phyloP scores from a whole-genome alignment of 2,888 invertebrate species.

The Teleiodes luculella region DNA sequence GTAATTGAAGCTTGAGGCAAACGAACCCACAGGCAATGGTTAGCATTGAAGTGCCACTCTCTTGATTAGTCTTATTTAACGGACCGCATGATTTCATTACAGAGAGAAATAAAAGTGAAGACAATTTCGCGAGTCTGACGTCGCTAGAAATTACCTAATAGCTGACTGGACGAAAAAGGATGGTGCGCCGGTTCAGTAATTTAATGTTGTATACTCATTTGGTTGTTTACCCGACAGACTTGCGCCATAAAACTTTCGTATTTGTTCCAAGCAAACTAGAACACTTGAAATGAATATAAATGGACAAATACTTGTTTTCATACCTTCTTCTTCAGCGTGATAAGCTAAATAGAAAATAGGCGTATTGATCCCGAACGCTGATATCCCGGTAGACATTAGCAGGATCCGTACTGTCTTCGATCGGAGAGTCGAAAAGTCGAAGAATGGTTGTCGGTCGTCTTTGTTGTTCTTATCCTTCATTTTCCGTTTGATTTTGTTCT shows the following conservation, averaged over 20 bases:
- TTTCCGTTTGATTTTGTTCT: slow-evolving; percentile 84
- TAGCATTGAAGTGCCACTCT: not conserved
- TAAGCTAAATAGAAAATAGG: slow-evolving; percentile 91
- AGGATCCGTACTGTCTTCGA: slow-evolving; percentile 91
- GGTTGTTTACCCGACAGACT: slow-evolving; percentile 22
- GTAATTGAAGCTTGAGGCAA: too few species aligned
- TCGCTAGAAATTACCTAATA: not conserved
- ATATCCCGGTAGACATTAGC: slow-evolving; percentile 87
- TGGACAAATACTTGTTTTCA: slow-evolving; percentile 1
- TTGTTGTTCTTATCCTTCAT: slow-evolving; percentile 87
- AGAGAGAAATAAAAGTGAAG: not conserved
- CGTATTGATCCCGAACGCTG: slow-evolving; percentile 90
- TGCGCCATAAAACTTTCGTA: slow-evolving; percentile 21
- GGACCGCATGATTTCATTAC: too few species aligned
- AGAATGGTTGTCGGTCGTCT: slow-evolving; percentile 90
- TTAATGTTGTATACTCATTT: slow-evolving; percentile 14
- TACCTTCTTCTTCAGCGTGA: slow-evolving; percentile 87
- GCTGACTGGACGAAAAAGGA: not conserved
- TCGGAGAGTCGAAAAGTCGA: slow-evolving; percentile 90
- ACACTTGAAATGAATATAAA: slow-evolving; percentile 14
- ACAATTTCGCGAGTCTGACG: not conserved
- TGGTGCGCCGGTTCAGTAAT: not conserved
- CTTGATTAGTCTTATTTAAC: not conserved
- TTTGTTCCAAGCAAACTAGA: slow-evolving; percentile 16
- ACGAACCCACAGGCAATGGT: not conserved